Evolutionary conservation across 2,888 invertebrate genomes (phyloP), one percentile per base, ranked within the genome.

Genomic region (Aethes cnicana): DNA sequence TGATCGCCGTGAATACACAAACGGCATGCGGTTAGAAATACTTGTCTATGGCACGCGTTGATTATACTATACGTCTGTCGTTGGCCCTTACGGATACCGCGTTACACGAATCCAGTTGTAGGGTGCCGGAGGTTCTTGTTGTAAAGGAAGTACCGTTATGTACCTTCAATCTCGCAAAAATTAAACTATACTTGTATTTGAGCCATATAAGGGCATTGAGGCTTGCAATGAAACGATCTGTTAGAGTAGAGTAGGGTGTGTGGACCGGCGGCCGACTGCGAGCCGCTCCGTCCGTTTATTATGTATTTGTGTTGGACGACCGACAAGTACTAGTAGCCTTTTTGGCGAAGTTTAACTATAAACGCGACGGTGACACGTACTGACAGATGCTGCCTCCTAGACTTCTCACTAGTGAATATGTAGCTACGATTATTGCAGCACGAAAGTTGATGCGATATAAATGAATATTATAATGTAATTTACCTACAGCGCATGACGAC

Each of bases 401-500:
- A 83, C 84, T 77, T 88, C 84, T 85, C 86, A 85, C 77, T 88
- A 88, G 88, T 87, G 77, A 88, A 87, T 86, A 86, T 81, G 79
- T 86, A 87, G 82, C 84, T 79, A 78, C 82, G 79, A 77, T 79
- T 78, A 66, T 78, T 80, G 76, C 83, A 75, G 76, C 76, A 80
- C 74, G 66, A 77, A 74, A 75, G 78, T 83, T 80, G 82, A 82
- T 84, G 84, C 88, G 79, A 85, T 83, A 80, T 84, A 80, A 81
- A 82, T 81, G 76, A 81, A 80, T 82, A 81, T 77, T 81, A 43
- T 44, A 81, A 84, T 81, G 77, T 84, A 86, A 84, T 85, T 81
- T 82, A n/a, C n/a, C n/a, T n/a, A 81, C 79, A 84, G 81, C 69
- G 67, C 66, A 68, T 20, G 68, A 69, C 69, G 65, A 66, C 66